Conservation (phyloP, 1,140 invertebrate genomes). For the Hypsibius dujardini region DNA sequence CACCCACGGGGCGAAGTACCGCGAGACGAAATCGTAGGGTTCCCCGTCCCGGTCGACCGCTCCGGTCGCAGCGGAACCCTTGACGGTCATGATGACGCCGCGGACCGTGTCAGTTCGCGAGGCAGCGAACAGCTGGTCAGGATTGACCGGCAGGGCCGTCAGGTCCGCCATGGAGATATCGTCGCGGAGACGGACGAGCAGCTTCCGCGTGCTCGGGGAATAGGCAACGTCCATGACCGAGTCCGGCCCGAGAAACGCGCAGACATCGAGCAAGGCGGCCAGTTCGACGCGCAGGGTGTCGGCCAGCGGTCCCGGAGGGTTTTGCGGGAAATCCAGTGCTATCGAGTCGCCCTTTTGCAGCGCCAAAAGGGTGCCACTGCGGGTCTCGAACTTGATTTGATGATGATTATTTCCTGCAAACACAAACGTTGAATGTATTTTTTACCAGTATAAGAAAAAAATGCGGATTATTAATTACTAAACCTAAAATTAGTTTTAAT, state of each 20-base stretch:
- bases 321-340: neutral
- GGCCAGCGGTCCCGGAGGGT: neutral
- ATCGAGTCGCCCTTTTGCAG: conserved; percentile 20
- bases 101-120: conserved; percentile 25
- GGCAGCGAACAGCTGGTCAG: conserved; percentile 22
- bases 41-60: conserved; percentile 25
- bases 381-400: conserved; percentile 24
- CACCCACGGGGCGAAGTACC: conserved; percentile 43
- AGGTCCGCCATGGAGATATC: conserved; percentile 23
- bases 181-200: conserved; percentile 19
- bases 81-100: conserved; percentile 27
- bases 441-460: no score
- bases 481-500: no score
- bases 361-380: conserved; percentile 23
- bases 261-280: neutral
- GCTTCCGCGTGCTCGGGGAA: conserved; percentile 22
- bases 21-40: conserved; percentile 38
- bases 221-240: conserved; percentile 25
- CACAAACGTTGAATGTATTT: no score
- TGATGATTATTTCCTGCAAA: conserved; percentile 24
- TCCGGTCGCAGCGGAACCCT: conserved; percentile 23
- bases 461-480: no score
- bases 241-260: conserved; percentile 18
- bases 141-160: conserved; percentile 20
- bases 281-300: neutral